These are phyloP conservation scores for Drosophila guanche DNA, from an alignment of 1,140 invertebrate genomes.

Conservation along the genomic window DNA sequence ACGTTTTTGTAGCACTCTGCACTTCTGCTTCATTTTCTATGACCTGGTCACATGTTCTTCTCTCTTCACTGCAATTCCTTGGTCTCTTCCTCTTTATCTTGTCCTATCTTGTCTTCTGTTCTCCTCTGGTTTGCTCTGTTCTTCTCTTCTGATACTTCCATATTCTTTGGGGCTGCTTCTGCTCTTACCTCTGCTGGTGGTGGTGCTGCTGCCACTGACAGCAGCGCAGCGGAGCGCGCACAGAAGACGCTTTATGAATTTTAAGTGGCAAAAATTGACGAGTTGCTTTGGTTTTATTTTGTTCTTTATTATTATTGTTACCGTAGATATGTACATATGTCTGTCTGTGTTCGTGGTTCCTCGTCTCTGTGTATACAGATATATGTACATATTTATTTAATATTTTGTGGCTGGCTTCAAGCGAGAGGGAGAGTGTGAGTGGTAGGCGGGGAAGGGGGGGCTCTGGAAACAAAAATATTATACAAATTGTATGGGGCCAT, in stretches of 20 bases:
- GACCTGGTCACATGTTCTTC: not conserved
- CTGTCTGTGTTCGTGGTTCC: slow-evolving; percentile 2
- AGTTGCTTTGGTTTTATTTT: slow-evolving; percentile 80
- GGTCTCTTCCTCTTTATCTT: too few relatives aligned
- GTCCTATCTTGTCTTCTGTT: too few relatives aligned
- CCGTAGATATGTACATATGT: slow-evolving; percentile 16
- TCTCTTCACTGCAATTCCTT: slow-evolving; percentile 4
- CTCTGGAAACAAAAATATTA: slow-evolving; percentile 56
- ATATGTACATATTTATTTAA: slow-evolving; percentile 59
- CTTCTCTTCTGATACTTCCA: too few relatives aligned
- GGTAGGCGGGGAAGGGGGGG: too few relatives aligned
- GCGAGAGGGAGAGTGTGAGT: too few relatives aligned
- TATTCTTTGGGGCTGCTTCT: not conserved
- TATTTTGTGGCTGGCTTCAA: slow-evolving; percentile 49
- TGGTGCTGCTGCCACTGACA: slow-evolving; percentile 4
- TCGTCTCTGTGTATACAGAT: slow-evolving; percentile 15
- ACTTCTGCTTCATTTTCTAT: too few relatives aligned
- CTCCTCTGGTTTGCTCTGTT: too few relatives aligned
- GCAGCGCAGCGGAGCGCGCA: slow-evolving; percentile 17
- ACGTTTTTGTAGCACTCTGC: too few relatives aligned
- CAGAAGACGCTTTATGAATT: slow-evolving; percentile 73
- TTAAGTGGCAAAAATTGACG: slow-evolving; percentile 78
- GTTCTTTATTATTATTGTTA: slow-evolving; percentile 65
- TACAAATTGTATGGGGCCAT: slow-evolving; percentile 69
- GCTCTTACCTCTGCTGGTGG: not conserved